Evolutionary conservation across 2,797 vertebrate genomes (phyloP).

Genomic region (Taenioides sp.): DNA sequence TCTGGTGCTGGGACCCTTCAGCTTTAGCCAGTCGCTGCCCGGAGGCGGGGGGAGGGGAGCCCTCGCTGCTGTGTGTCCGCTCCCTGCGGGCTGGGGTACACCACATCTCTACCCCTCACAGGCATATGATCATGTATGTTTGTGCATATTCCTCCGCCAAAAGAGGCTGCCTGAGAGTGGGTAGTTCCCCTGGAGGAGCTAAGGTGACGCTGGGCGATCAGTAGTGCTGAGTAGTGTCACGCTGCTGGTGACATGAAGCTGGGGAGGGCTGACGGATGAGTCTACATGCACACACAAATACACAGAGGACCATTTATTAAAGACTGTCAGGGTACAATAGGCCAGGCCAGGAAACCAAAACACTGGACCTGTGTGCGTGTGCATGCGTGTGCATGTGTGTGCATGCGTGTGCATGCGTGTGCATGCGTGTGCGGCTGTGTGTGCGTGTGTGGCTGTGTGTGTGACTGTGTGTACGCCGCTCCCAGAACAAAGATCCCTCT

Average conservation of each 20-base stretch:
- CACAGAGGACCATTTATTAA: constrained; percentile 76
- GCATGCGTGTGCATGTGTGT: background rate
- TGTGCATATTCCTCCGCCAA: constrained; percentile 16
- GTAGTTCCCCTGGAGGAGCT: constrained; percentile 57
- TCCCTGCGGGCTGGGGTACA: constrained; percentile 52
- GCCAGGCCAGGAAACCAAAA: constrained; percentile 73
- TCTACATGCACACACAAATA: constrained; percentile 54
- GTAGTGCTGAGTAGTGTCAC: constrained; percentile 72
- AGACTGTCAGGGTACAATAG: constrained; percentile 72
- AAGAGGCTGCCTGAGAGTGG: constrained; percentile 23
- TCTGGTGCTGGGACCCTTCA: constrained; percentile 77
- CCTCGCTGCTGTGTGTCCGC: constrained; percentile 53
- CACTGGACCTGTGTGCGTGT: constrained; percentile 54
- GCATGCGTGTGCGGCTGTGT: too few species aligned
- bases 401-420: too few species aligned
- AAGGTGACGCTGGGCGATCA: constrained; percentile 71
- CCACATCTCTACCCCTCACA: constrained; percentile 52
- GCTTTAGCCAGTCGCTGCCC: constrained; percentile 63
- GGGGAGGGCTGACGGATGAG: constrained; percentile 65
- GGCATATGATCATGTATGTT: constrained; percentile 40
- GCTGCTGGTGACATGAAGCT: constrained; percentile 69
- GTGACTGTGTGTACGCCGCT: constrained; percentile 15
- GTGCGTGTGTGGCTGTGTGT: too few species aligned
- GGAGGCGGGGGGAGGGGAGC: constrained; percentile 57
- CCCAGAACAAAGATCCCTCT: constrained; percentile 73